Percentiles rank a stretch among this genome's conserved stretches.
phyloP scores from a whole-genome alignment of 2,797 vertebrate species.

The Mormyrus hasselquistii region DNA sequence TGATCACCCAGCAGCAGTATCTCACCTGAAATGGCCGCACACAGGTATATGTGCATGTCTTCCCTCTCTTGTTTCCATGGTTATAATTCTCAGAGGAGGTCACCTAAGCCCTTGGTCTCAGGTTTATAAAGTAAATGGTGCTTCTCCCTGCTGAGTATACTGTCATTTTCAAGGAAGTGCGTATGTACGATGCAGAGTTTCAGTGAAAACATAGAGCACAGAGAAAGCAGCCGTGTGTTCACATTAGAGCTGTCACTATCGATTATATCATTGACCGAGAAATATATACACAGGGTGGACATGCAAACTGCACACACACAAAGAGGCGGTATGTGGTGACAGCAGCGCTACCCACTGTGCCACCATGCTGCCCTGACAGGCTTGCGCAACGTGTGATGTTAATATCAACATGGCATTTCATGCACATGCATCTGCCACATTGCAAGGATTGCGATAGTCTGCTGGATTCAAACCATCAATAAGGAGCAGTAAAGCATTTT shows the following conservation, averaged over 20 bases:
- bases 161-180: not conserved
- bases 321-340: not conserved
- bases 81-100: not conserved
- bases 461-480: no score
- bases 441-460: no score
- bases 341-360: not conserved
- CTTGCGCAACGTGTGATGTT: no score
- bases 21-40: constrained; percentile 45
- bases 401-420: no score
- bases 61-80: not conserved
- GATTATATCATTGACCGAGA: not conserved
- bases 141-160: not conserved
- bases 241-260: not conserved
- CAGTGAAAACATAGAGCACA: not conserved
- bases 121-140: not conserved
- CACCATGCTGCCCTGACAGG: not conserved
- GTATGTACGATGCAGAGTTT: not conserved
- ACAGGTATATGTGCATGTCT: constrained; percentile 33
- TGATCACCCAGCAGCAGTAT: constrained; percentile 42
- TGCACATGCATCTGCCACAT: no score
- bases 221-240: not conserved
- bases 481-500: no score
- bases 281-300: no score
- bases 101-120: no score
- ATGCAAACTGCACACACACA: not conserved